These are phyloP conservation scores for Zaprionus ghesquierei DNA, from an alignment of 1,140 invertebrate species.

Conservation along the genomic window DNA sequence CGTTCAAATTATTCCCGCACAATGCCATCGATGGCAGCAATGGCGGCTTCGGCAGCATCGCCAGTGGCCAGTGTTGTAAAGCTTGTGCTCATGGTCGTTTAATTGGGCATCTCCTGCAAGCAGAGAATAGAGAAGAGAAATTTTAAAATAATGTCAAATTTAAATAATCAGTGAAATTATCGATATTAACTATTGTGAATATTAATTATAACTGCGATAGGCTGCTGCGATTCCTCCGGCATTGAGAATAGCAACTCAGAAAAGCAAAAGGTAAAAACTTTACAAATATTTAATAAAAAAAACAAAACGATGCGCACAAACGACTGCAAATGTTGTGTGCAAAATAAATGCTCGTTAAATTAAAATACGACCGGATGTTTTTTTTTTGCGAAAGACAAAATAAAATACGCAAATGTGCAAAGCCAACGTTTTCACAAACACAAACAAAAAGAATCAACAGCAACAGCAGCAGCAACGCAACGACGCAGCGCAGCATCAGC, in stretches of 20 bases:
- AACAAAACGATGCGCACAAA: slow-evolving; percentile 39
- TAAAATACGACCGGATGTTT: slow-evolving; percentile 80
- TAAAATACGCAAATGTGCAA: slow-evolving; percentile 35
- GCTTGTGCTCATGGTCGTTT: slow-evolving; percentile 6
- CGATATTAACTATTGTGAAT: neutral
- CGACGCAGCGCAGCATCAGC: slow-evolving; percentile 15
- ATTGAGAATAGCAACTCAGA: neutral
- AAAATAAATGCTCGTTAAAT: slow-evolving; percentile 77
- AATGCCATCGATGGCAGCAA: neutral
- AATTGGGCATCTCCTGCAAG: slow-evolving; percentile 25
- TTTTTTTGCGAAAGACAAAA: slow-evolving; percentile 53
- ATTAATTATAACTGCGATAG: neutral
- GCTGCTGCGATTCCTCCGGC: neutral
- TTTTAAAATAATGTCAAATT: neutral
- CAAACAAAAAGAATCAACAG: slow-evolving; percentile 62
- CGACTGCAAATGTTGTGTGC: slow-evolving; percentile 51
- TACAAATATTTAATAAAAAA: slow-evolving; percentile 52
- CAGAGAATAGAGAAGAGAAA: neutral
- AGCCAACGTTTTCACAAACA: slow-evolving; percentile 65
- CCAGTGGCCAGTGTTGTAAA: slow-evolving; percentile 47
- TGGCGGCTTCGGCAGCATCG: neutral
- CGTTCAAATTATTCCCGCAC: slow-evolving; percentile 31
- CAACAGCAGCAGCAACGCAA: slow-evolving; percentile 15
- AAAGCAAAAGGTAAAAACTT: slow-evolving; percentile 25
- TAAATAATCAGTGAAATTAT: neutral